Conservation (phyloP, 37 sponge, comb jelly and placozoan genomes). For the Beroe ovata region DNA sequence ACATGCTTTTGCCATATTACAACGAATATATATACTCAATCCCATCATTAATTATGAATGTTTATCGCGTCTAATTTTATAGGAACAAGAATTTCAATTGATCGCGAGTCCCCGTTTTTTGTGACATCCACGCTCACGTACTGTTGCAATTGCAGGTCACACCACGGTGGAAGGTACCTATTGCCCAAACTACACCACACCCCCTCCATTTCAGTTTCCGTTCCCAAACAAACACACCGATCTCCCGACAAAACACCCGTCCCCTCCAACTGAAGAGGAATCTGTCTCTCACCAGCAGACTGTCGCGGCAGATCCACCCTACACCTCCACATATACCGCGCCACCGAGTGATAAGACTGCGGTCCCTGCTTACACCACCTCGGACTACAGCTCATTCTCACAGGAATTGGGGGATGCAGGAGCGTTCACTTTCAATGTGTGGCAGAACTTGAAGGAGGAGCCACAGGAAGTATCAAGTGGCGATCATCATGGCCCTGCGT, state of each 20-base stretch:
- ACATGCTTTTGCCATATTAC: too few species aligned
- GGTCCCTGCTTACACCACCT: too few species aligned
- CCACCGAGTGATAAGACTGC: not conserved
- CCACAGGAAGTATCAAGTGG: too few species aligned
- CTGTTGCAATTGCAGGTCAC: not conserved
- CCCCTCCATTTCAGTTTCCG: not conserved
- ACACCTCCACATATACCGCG: not conserved
- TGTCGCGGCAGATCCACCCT: not conserved
- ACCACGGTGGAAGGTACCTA: not conserved
- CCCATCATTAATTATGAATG: not conserved
- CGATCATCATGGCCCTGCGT: too few species aligned
- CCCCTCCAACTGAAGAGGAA: not conserved
- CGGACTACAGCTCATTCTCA: not conserved
- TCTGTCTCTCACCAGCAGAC: not conserved
- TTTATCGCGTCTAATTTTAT: not conserved
- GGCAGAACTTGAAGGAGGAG: conserved; percentile 1
- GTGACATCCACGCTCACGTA: too few species aligned
- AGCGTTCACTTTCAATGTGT: conserved; percentile 6
- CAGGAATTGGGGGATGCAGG: not conserved
- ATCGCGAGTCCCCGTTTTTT: not conserved
- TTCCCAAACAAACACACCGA: not conserved
- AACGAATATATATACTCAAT: too few species aligned
- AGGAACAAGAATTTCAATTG: not conserved
- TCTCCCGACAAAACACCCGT: too few species aligned
- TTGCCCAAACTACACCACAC: not conserved